These are phyloP conservation scores for Petrocephalus zakoni DNA, from an alignment of 2,113 vertebrate species.

Conservation along the genomic window DNA sequence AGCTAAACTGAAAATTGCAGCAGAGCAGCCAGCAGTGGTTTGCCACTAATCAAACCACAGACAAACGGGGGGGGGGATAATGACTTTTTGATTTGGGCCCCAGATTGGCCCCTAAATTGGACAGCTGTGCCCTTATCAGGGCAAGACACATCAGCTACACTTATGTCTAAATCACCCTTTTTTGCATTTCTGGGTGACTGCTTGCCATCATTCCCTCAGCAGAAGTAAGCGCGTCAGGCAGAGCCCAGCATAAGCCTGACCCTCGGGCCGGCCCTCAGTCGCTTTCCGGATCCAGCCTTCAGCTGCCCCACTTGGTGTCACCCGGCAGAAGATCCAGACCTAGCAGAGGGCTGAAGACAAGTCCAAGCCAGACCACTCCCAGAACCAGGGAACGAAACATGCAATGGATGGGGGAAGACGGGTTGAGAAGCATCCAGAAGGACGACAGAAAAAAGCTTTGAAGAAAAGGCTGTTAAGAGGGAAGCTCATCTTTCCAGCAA, in stretches of 20 bases:
- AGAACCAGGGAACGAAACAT: not conserved
- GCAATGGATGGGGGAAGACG: not conserved
- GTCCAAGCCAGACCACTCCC: not conserved
- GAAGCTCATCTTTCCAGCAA: not conserved
- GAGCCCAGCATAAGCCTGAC: conserved; percentile 17
- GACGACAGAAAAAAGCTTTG: conserved; percentile 15
- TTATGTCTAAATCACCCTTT: not conserved
- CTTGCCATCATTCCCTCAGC: not conserved
- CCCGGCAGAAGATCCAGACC: not conserved
- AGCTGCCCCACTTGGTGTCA: not conserved
- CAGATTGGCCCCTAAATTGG: too few species aligned
- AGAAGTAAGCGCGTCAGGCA: not conserved
- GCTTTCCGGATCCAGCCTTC: not conserved
- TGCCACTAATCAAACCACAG: not conserved
- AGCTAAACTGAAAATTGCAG: not conserved
- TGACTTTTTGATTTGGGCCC: too few species aligned
- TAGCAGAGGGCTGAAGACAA: not conserved
- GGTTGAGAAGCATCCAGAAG: conserved; percentile 3
- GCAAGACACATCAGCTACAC: not conserved
- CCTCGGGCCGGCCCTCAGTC: not conserved
- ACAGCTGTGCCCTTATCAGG: too few species aligned
- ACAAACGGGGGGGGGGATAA: too few species aligned
- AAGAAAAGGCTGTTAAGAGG: not conserved
- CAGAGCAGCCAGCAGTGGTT: not conserved
- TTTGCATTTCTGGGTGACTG: not conserved